phyloP scores from a whole-genome alignment of 2,888 invertebrate species.

The Campaea margaritaria region DNA sequence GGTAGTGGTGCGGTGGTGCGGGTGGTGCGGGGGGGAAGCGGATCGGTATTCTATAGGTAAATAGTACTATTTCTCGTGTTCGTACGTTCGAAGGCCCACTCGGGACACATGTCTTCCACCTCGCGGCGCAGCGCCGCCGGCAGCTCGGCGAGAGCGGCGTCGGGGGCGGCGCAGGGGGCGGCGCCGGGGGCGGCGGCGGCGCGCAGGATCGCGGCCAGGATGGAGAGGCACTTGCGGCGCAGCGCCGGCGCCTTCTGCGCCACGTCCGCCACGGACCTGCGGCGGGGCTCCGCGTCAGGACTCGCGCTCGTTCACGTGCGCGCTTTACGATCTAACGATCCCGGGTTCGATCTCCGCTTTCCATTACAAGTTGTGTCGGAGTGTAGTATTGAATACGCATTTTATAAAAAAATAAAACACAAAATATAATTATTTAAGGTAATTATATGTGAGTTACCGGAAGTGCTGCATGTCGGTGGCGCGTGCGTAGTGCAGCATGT shows the following conservation, averaged over 20 bases:
- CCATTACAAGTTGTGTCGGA: no score
- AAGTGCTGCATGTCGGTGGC: slow-evolving; percentile 58
- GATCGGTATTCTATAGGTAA: no score
- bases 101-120: not conserved
- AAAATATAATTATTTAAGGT: no score
- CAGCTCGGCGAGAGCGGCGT: not conserved
- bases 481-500: slow-evolving; percentile 48
- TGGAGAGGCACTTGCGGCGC: slow-evolving; percentile 6
- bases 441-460: slow-evolving; percentile 47
- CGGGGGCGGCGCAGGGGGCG: not conserved
- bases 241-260: slow-evolving; percentile 20
- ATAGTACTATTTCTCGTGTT: no score
- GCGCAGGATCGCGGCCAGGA: not conserved
- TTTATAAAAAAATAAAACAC: no score
- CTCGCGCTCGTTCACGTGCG: no score
- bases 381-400: no score
- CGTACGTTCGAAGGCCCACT: not conserved
- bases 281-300: no score
- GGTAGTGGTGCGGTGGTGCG: no score
- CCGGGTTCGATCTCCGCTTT: no score
- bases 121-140: slow-evolving; percentile 11
- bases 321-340: no score
- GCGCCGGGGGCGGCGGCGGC: slow-evolving; percentile 5
- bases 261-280: slow-evolving; percentile 20
- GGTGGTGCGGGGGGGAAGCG: no score